Evolutionary conservation across 1,140 invertebrate genomes (phyloP).

Genomic region (Coenobita brevimanus): DNA sequence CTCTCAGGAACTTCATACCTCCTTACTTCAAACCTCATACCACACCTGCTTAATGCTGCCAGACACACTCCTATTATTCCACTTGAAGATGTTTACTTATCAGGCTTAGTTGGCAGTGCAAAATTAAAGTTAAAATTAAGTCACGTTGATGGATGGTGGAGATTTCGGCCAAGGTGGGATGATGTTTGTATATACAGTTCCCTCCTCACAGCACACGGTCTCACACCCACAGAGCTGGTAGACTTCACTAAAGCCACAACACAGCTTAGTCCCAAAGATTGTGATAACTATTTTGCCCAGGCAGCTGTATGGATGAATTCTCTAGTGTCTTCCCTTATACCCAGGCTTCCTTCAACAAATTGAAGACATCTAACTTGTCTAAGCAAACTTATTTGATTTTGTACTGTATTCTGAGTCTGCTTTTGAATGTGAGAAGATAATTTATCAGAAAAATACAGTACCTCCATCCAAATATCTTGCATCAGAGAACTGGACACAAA

Average conservation of each 20-base stretch:
- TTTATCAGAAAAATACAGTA: too few species aligned
- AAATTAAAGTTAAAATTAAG: slow-evolving; percentile 35
- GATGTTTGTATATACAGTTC: slow-evolving; percentile 2
- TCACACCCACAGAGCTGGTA: slow-evolving; percentile 31
- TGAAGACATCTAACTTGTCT: too few species aligned
- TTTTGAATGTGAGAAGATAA: too few species aligned
- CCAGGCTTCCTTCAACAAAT: slow-evolving; percentile 13
- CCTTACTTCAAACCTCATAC: slow-evolving; percentile 67
- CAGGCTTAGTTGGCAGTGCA: slow-evolving; percentile 71
- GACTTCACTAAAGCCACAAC: background rate
- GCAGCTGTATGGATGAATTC: background rate
- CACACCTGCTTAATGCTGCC: slow-evolving; percentile 68
- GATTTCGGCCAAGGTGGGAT: slow-evolving; percentile 43
- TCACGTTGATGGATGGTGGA: slow-evolving; percentile 30
- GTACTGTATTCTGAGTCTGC: too few species aligned
- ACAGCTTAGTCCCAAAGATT: background rate
- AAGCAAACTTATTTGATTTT: too few species aligned
- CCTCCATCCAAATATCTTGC: too few species aligned
- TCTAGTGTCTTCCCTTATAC: slow-evolving; percentile 11
- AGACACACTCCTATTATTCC: slow-evolving; percentile 71
- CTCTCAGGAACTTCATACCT: slow-evolving; percentile 71
- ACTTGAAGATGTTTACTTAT: slow-evolving; percentile 75
- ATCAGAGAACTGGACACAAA: too few species aligned
- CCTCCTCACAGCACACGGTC: slow-evolving; percentile 42
- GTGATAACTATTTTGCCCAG: background rate